Percentiles rank a stretch among this genome's conserved stretches.
Conservation (phyloP, 2,113 vertebrate genomes). For the Scatophagus argus region DNA sequence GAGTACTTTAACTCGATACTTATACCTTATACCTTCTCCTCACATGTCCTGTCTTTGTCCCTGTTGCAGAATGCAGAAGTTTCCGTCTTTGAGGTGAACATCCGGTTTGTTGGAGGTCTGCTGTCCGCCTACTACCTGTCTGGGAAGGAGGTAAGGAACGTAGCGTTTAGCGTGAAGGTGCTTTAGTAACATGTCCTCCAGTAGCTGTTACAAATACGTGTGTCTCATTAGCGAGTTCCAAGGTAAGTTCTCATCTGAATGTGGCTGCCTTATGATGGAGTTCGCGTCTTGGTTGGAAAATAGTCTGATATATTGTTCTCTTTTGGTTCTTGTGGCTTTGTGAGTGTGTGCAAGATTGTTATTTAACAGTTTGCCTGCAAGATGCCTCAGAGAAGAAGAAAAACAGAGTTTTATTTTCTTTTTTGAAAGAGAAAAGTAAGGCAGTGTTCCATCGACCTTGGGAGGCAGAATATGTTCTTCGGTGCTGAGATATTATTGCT, state of each 20-base stretch:
- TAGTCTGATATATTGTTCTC: not conserved
- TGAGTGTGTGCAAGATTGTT: not conserved
- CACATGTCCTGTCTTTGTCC: not conserved
- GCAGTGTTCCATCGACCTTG: not conserved
- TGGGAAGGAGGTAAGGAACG: slow-evolving; percentile 93
- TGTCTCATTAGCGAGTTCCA: not conserved
- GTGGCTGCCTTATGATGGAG: too few relatives aligned
- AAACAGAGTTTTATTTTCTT: too few relatives aligned
- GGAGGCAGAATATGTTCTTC: slow-evolving; percentile 10
- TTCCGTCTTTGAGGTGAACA: slow-evolving; percentile 99
- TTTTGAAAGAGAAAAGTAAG: not conserved
- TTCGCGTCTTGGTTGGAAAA: not conserved
- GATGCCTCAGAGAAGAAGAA: not conserved
- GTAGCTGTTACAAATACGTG: slow-evolving; percentile 17
- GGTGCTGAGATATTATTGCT: slow-evolving; percentile 31
- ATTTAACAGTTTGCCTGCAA: not conserved
- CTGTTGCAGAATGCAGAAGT: slow-evolving; percentile 92
- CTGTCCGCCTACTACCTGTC: slow-evolving; percentile 98
- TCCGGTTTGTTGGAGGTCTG: slow-evolving; percentile 96
- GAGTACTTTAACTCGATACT: too few relatives aligned
- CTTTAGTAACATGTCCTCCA: not conserved
- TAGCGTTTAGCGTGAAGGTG: too few relatives aligned
- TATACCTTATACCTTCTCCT: too few relatives aligned
- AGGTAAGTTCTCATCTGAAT: not conserved
- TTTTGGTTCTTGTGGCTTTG: not conserved